Percentiles rank a stretch among this genome's conserved stretches.
These are phyloP conservation scores for Acrobasis consociella DNA, from an alignment of 2,888 invertebrate genomes.

Conservation along the genomic window DNA sequence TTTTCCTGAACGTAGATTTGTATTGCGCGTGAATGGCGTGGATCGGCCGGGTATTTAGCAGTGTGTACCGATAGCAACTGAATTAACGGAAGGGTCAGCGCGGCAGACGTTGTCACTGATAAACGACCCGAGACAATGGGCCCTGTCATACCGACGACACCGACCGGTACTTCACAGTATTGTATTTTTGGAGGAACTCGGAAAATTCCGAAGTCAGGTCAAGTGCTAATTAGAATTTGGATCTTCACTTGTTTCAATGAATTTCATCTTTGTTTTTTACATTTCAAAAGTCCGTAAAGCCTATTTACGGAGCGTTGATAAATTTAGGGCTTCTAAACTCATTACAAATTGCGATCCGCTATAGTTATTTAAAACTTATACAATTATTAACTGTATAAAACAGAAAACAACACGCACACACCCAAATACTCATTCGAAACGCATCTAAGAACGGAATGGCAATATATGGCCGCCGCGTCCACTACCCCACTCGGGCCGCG, in stretches of 20 bases:
- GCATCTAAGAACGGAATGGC: too few relatives aligned
- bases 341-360: too few relatives aligned
- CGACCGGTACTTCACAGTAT: not conserved
- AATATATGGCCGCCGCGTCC: too few relatives aligned
- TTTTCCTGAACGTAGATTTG: not conserved
- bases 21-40: not conserved
- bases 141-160: slow-evolving; percentile 22
- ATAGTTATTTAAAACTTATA: too few relatives aligned
- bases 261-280: too few relatives aligned
- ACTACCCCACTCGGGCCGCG: too few relatives aligned
- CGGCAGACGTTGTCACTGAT: slow-evolving; percentile 26
- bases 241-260: not conserved
- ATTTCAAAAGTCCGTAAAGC: too few relatives aligned
- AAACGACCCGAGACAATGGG: slow-evolving; percentile 30
- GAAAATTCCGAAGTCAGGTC: not conserved
- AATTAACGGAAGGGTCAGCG: slow-evolving; percentile 26
- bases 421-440: too few relatives aligned
- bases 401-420: too few relatives aligned
- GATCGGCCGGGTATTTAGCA: not conserved
- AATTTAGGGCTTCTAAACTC: too few relatives aligned
- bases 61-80: slow-evolving; percentile 13
- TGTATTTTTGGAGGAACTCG: not conserved
- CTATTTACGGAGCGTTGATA: too few relatives aligned
- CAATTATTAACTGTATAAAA: too few relatives aligned
- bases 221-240: not conserved